Conservation (phyloP, 2,888 invertebrate species). For the Cheilosia vernalis region DNA sequence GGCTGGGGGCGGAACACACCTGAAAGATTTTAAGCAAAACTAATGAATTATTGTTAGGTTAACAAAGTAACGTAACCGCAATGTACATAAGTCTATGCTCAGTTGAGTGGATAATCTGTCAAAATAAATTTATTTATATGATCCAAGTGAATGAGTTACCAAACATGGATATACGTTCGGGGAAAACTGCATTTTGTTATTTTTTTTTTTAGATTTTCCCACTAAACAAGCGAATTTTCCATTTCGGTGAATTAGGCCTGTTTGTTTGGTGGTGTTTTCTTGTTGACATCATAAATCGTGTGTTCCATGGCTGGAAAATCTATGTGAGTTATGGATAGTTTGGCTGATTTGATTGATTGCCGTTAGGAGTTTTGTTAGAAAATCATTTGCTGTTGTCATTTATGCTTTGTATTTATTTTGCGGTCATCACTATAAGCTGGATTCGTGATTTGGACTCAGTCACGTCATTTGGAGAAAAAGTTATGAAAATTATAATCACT, state of each 20-base stretch:
- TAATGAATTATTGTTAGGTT: constrained; percentile 32
- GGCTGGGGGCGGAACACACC: constrained; percentile 59
- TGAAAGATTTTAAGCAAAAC: constrained; percentile 43
- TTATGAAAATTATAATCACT: too few species aligned
- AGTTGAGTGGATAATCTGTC: constrained; percentile 66
- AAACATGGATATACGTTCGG: constrained; percentile 39
- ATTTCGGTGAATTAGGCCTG: constrained; percentile 56
- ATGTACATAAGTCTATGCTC: constrained; percentile 43
- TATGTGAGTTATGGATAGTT: constrained; percentile 40
- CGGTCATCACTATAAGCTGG: constrained; percentile 26
- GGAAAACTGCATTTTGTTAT: constrained; percentile 54
- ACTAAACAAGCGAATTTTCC: constrained; percentile 45
- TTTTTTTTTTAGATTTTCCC: constrained; percentile 23
- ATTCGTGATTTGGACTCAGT: too few species aligned
- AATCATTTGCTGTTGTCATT: constrained; percentile 42
- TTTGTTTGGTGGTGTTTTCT: constrained; percentile 24
- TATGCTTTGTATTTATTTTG: constrained; percentile 21
- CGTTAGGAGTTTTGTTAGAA: constrained; percentile 42
- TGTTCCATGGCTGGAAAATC: constrained; percentile 31
- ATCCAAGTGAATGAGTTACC: constrained; percentile 46
- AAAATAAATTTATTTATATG: constrained; percentile 58
- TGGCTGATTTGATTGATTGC: constrained; percentile 52
- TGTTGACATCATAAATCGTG: constrained; percentile 15
- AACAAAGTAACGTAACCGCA: constrained; percentile 66
- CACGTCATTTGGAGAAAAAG: too few species aligned